Percentiles rank a stretch among this genome's conserved stretches.
These are phyloP conservation scores for Trichacis sp. DNA, from an alignment of 2,888 invertebrate genomes.

Conservation along the genomic window DNA sequence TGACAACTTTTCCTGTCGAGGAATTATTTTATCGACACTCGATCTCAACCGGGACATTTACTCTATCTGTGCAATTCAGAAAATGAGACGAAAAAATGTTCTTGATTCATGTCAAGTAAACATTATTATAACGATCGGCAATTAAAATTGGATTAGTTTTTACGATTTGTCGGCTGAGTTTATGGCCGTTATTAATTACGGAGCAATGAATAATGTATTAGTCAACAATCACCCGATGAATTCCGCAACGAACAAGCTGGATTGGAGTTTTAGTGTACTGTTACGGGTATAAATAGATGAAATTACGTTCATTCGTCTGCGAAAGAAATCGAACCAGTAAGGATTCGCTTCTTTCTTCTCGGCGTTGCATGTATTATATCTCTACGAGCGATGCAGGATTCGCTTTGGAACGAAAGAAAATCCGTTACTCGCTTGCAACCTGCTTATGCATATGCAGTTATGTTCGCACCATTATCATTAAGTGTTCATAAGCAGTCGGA, in stretches of 20 bases:
- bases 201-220: too few species aligned
- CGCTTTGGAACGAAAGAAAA: constrained; percentile 26
- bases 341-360: constrained; percentile 14
- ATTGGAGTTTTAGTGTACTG: neutral
- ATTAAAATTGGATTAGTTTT: too few species aligned
- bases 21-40: neutral
- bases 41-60: too few species aligned
- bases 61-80: too few species aligned
- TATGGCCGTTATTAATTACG: too few species aligned
- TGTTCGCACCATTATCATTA: constrained; percentile 18
- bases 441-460: constrained; percentile 17
- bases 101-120: too few species aligned
- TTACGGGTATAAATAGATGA: constrained; percentile 1
- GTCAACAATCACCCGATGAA: neutral
- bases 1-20: constrained; percentile 5
- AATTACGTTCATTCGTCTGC: constrained; percentile 7
- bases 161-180: too few species aligned
- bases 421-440: constrained; percentile 25
- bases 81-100: too few species aligned
- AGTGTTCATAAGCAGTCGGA: constrained; percentile 4
- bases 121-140: too few species aligned
- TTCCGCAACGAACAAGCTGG: neutral
- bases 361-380: neutral
- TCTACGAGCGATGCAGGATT: constrained; percentile 11
- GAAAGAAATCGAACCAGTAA: constrained; percentile 1